Evolutionary conservation across 1,140 invertebrate genomes (phyloP), one percentile per base, ranked within the genome.

Genomic region (Calliphora vicina): DNA sequence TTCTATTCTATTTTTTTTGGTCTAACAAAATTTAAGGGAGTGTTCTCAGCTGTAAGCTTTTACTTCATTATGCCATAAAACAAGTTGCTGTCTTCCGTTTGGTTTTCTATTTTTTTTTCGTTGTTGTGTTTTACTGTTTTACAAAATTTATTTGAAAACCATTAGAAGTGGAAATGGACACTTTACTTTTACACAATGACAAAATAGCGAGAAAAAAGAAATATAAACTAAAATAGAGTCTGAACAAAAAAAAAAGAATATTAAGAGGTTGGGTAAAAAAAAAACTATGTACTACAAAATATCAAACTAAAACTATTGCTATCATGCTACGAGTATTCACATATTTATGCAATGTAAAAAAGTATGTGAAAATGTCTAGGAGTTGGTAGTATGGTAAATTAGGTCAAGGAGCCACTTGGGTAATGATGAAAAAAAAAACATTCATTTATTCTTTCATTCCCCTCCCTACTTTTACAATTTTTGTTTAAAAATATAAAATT

Each of bases 351-450:
- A n/a, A n/a, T n/a, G n/a, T n/a, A n/a, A n/a, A n/a, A n/a, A n/a
- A n/a, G n/a, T n/a, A n/a, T n/a, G n/a, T n/a, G n/a, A n/a, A n/a
- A n/a, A n/a, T n/a, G n/a, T n/a, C n/a, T n/a, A n/a, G n/a, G n/a
- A n/a, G 50, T 0, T 17, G 13, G 13, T 17, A 17, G n/a, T n/a
- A n/a, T n/a, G n/a, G 61, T 23, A 67, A 67, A 67, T 67, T 67
- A 17, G 61, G 61, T 67, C 61, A 67, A 67, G 61, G 61, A 67
- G 61, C 61, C 61, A 67, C 61, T 67, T 67, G 61, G 61, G 61
- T 67, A 67, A 67, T 67, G 20, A 23, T 67, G 20, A 23, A 67
- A 50, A 50, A 50, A 35, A 35, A 35, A 4, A 35, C 29, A 57
- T n/a, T 15, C 13, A 57, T 57, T 17, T 57, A 57, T 15, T 15